phyloP scores from a whole-genome alignment of 1,140 invertebrate genomes.

The Ostrea denselamellosa region DNA sequence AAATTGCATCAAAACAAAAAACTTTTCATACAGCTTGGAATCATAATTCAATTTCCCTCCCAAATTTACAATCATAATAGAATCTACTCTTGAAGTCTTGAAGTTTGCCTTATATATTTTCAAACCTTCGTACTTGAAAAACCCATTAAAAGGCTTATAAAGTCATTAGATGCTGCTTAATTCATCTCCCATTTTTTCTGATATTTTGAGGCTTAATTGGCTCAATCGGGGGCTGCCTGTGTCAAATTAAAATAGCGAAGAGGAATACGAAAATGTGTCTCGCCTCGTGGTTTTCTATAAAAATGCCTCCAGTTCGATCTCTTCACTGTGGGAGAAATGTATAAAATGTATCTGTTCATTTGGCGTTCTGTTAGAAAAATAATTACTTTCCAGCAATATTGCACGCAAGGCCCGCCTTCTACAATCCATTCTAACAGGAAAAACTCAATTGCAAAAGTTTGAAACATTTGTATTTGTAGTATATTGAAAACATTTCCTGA shows the following conservation, averaged over 20 bases:
- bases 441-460: constrained; percentile 10
- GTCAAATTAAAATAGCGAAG: constrained; percentile 38
- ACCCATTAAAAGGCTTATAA: constrained; percentile 29
- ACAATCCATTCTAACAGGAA: constrained; percentile 24
- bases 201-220: constrained; percentile 15
- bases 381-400: constrained; percentile 23
- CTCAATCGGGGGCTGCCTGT: constrained; percentile 9
- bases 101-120: neutral
- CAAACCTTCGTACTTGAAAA: neutral
- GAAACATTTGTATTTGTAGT: constrained; percentile 20
- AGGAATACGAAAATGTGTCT: constrained; percentile 33
- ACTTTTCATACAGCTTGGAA: neutral
- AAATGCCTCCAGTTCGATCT: constrained; percentile 39
- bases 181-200: constrained; percentile 34
- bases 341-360: constrained; percentile 39
- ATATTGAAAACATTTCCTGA: constrained; percentile 19
- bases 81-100: constrained; percentile 11
- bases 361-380: constrained; percentile 28
- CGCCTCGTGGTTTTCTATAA: constrained; percentile 23
- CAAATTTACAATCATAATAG: neutral
- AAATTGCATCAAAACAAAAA: neutral
- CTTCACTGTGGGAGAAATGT: constrained; percentile 29
- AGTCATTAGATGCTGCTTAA: constrained; percentile 30
- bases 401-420: constrained; percentile 21
- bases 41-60: neutral